Percentiles rank a stretch among this genome's conserved stretches.
These are phyloP conservation scores for Spilosoma lubricipeda DNA, from an alignment of 2,888 invertebrate genomes.

Conservation along the genomic window DNA sequence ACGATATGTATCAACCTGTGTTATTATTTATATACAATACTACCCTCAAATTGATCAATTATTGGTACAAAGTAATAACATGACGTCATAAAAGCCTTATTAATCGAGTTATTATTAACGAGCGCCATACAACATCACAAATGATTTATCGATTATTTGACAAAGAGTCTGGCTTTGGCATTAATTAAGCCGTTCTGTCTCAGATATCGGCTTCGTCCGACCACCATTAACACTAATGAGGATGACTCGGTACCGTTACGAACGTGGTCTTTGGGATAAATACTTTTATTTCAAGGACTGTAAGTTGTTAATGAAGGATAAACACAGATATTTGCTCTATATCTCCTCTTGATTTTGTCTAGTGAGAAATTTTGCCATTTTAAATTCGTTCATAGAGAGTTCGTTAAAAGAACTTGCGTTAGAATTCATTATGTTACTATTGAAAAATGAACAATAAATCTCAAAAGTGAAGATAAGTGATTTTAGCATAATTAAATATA, in stretches of 20 bases:
- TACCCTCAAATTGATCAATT: slow-evolving; percentile 15
- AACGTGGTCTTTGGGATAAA: slow-evolving; percentile 47
- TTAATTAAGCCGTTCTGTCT: slow-evolving; percentile 76
- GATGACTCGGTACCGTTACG: slow-evolving; percentile 53
- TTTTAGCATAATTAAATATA: background rate
- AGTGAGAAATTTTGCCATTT: background rate
- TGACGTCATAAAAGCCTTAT: slow-evolving; percentile 42
- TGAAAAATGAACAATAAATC: background rate
- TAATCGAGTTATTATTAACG: slow-evolving; percentile 49
- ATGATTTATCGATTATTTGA: slow-evolving; percentile 65
- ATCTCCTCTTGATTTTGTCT: background rate
- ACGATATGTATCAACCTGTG: slow-evolving; percentile 62
- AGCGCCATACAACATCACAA: slow-evolving; percentile 47
- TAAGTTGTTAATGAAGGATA: slow-evolving; percentile 40
- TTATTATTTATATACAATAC: slow-evolving; percentile 38
- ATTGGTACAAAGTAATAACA: slow-evolving; percentile 26
- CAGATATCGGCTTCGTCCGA: slow-evolving; percentile 68
- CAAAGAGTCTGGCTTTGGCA: slow-evolving; percentile 66
- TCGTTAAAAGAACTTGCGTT: too few relatives aligned
- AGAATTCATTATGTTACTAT: background rate
- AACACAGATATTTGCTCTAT: slow-evolving; percentile 14
- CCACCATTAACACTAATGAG: slow-evolving; percentile 78
- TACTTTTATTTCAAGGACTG: slow-evolving; percentile 26
- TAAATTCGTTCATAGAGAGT: background rate
- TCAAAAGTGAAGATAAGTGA: background rate